Evolutionary conservation across 2,888 invertebrate species (phyloP).

Genomic region (Diploptera punctata): DNA sequence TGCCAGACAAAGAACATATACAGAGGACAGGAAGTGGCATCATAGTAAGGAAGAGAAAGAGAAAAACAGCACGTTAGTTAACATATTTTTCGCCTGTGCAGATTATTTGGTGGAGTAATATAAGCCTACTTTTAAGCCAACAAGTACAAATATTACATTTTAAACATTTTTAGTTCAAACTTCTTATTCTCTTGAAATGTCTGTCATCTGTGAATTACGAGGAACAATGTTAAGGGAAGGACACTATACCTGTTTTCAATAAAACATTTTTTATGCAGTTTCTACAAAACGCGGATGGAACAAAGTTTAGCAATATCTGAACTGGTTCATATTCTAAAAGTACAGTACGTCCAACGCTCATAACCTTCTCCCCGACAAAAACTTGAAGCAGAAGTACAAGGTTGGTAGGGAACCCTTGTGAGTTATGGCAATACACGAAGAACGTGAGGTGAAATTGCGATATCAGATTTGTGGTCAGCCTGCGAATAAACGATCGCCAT

Average conservation of each 20-base stretch:
- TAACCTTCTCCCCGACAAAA: neutral
- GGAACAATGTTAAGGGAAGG: too few species aligned
- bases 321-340: constrained; percentile 11
- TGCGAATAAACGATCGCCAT: constrained; percentile 12
- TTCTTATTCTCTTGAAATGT: too few species aligned
- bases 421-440: constrained; percentile 38
- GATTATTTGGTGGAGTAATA: too few species aligned
- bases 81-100: too few species aligned
- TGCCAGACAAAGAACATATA: too few species aligned
- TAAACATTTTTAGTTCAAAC: too few species aligned
- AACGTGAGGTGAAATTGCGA: constrained; percentile 35
- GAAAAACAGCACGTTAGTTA: too few species aligned
- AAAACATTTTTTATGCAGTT: constrained; percentile 11
- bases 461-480: constrained; percentile 29
- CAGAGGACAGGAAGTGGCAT: too few species aligned
- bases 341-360: neutral
- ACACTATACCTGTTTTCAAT: constrained; percentile 12
- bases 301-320: constrained; percentile 26
- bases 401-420: constrained; percentile 19
- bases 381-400: neutral
- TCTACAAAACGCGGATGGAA: neutral
- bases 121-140: too few species aligned
- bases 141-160: too few species aligned
- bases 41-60: too few species aligned
- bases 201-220: too few species aligned